Evolutionary conservation across 53 echinoderm and acorn worm species (phyloP), one percentile per base, ranked within the genome.

Genomic region (Apostichopus leukothele): DNA sequence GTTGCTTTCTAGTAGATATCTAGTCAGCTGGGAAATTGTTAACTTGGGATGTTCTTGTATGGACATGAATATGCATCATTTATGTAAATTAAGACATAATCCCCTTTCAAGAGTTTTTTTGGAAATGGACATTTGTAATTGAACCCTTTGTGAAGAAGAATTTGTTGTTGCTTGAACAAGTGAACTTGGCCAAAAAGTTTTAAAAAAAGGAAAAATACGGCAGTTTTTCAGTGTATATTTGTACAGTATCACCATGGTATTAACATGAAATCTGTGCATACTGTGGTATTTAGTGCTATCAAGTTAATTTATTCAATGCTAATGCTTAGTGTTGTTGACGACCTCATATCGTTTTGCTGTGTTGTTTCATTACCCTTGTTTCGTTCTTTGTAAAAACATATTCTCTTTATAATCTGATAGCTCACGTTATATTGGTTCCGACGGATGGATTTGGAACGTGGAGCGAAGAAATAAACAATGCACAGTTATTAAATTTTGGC

Each of bases 261-360:
- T 19, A 71, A 71, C 71, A 16, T 13, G 6, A 71, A 14, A 71
- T 6, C 18, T 71, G 57, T 57, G 57, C 20, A 26, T 10, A 76
- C 26, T 20, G 52, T 16, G 79, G 79, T 54, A 39, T 26, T 27
- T 51, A 77, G 52, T 77, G 77, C 52, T 27, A 77, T 5, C 39
- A 50, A 77, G 77, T 79, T 76, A 39, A 76, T 76, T 76, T 79
- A 79, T 79, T 79, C 79, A 79, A 52, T 79, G 55, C 79, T 53
- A 71, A 79, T 77, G 79, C 52, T 53, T 79, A 79, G 79, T 52
- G 79, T 79, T 79, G 79, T 76, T 22, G 23, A 50, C 23, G 27
- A 57, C 57, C 57, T 57, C 57, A 57, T 52, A 79, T 18, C 5
- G 79, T 79, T 53, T 79, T 79, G 79, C 79, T 54, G 79, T 79